Conservation (phyloP, 2,113 vertebrate species). For the Engystomops pustulosus region DNA sequence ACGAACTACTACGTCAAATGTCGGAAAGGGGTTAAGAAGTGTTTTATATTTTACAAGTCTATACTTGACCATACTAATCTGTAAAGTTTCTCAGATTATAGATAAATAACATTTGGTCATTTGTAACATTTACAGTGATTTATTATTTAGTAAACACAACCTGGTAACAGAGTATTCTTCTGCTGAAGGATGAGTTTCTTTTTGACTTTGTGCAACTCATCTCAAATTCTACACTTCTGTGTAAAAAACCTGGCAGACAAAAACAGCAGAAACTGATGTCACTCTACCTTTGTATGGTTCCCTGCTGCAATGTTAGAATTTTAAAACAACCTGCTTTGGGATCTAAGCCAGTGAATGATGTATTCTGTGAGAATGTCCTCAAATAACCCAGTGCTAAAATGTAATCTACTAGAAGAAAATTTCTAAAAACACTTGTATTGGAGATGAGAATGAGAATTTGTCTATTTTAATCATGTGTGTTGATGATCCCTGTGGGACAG, state of each 20-base stretch:
- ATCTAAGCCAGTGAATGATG: conserved; percentile 5
- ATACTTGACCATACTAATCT: too few relatives aligned
- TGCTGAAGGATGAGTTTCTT: not conserved
- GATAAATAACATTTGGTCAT: conserved; percentile 18
- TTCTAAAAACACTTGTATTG: too few relatives aligned
- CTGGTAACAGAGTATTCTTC: not conserved
- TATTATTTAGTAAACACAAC: conserved; percentile 29
- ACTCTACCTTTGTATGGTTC: not conserved
- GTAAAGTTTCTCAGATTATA: too few relatives aligned
- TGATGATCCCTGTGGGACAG: too few relatives aligned
- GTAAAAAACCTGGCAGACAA: not conserved
- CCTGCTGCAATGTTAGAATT: conserved; percentile 17
- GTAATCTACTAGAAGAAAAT: not conserved
- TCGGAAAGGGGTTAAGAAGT: too few relatives aligned
- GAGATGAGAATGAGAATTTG: too few relatives aligned
- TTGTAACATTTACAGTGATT: conserved; percentile 19
- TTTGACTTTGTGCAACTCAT: not conserved
- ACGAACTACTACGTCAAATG: too few relatives aligned
- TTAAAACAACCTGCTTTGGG: conserved; percentile 3
- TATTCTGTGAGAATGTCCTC: not conserved
- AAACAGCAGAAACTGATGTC: not conserved
- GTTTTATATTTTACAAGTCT: too few relatives aligned
- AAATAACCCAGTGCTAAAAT: not conserved
- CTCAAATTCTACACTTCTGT: not conserved
- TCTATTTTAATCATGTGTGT: too few relatives aligned